Base-by-base conservation (phyloP, 2,113 vertebrate genomes). In the Sinocyclocheilus maitianheensis region DNA sequence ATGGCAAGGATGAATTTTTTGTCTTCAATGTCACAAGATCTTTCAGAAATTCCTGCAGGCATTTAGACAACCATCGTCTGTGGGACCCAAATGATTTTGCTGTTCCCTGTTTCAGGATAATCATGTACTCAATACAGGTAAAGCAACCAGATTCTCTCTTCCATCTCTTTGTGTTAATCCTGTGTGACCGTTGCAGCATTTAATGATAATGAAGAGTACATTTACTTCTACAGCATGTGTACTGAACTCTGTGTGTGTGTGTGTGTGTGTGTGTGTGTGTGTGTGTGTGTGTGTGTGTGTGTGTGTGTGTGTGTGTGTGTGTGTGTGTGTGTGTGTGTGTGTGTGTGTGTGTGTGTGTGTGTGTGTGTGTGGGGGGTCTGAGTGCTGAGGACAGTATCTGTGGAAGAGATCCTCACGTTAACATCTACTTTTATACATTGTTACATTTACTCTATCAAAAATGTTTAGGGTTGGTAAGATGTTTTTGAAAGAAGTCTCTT, bases 51-150 rank as follows among this genome's bases (percentile, higher is more conserved):
- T 87, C 76, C 51, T 20, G 1, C 89, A 99, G 98, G 30, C 98
- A 99, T 94, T 94, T 99, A 91, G 97, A 99, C 91, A 95, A 98
- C 94, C 98, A 99, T 55, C 96, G 92, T 85, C 93, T 99, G n/a
- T 99, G 98, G 98, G 98, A 99, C 85, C 97, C 98, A 67, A 99
- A 99, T 46, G 98, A 98, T 92, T 99, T 99, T 93, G 96, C 98
- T 0, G 97, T 99, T 30, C 97, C 96, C 91, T 99, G 97, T 91
- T 99, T 99, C 95, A 96, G 97, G 91, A 97, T 99, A 90, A 98
- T 98, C 91, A 99, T 99, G 98, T 99, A 99, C 94, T 99, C 98
- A 86, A 98, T 99, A 91, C 98, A 99, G 97, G 98, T 98, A 90
- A 79, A 53, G 77, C 2, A 6, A 5, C n/a, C 8, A 46, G 12